phyloP scores from a whole-genome alignment of 2,888 invertebrate genomes.

The Hirtodrosophila trivittata region DNA sequence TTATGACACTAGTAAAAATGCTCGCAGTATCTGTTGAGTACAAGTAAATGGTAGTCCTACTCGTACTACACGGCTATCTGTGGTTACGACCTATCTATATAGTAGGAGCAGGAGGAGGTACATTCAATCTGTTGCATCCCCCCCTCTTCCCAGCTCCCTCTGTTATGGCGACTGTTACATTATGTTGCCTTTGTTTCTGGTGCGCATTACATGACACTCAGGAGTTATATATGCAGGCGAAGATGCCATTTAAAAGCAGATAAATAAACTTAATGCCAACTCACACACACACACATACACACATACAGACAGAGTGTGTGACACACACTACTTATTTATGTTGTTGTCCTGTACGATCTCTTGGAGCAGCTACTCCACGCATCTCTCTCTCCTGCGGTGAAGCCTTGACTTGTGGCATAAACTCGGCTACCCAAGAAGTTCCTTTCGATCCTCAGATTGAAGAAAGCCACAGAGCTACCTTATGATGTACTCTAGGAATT shows the following conservation, averaged over 20 bases:
- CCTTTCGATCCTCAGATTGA: no score
- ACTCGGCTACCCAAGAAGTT: no score
- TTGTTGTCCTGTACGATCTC: background rate
- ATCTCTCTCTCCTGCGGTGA: no score
- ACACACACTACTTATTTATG: background rate
- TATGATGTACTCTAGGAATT: background rate
- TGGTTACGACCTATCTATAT: constrained; percentile 22
- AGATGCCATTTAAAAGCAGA: constrained; percentile 78
- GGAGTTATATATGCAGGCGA: constrained; percentile 77
- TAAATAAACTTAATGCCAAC: constrained; percentile 74
- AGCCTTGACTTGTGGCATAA: no score
- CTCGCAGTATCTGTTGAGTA: constrained; percentile 47
- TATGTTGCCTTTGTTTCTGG: constrained; percentile 78
- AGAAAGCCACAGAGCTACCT: no score
- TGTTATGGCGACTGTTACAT: constrained; percentile 58
- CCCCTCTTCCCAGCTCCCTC: background rate
- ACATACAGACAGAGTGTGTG: no score
- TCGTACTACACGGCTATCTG: constrained; percentile 26
- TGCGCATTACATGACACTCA: constrained; percentile 72
- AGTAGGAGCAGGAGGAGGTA: background rate
- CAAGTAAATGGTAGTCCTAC: constrained; percentile 68
- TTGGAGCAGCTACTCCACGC: no score
- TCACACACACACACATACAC: background rate
- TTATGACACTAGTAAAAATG: constrained; percentile 78
- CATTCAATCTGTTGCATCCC: background rate